Evolutionary conservation across 2,888 invertebrate species (phyloP), one percentile per base, ranked within the genome.

Genomic region (Galeruca laticollis): DNA sequence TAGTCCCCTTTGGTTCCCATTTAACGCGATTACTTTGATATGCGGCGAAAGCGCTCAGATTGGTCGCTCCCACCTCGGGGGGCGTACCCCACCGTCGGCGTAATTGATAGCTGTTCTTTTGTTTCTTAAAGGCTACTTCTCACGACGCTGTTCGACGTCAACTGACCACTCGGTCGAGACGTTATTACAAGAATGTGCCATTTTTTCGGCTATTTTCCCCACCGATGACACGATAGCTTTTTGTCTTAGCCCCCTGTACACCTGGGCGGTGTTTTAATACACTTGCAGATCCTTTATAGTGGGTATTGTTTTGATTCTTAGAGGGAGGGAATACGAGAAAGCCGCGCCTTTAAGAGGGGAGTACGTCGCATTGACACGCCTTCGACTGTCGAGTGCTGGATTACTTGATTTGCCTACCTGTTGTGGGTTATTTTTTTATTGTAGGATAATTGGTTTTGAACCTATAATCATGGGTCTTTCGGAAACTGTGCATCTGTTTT

Each of bases 151-250:
- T 88, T 88, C 87, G 87, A 86, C 87, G 86, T 86, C 87, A 85
- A 86, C 85, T 86, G 82, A 83, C 82, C 87, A 86, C 86, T 86
- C 86, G 82, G 87, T 87, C 87, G 87, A 87, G 87, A 86, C 87
- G 80, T 78, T 80, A 79, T 86, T 86, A 87, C 69, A 87, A 89
- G 88, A 88, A 88, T 88, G 89, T 83, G 84, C 84, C 83, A 83
- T 84, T 84, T 84, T 84, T 84, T 80, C 79, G 80, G 80, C 81
- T 75, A 75, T 68, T 76, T 75, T 76, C 68, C 76, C 69, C 71
- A 80, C 79, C 81, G 84, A 84, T 83, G 83, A 82, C 83, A 81
- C 77, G 82, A 80, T 80, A 79, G 80, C 81, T 83, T 82, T 81
- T 82, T 81, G 81, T 82, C 81, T 81, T 81, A 75, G 77, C 80